phyloP scores from a whole-genome alignment of 2,797 vertebrate species.

The Cyclura pinguis region DNA sequence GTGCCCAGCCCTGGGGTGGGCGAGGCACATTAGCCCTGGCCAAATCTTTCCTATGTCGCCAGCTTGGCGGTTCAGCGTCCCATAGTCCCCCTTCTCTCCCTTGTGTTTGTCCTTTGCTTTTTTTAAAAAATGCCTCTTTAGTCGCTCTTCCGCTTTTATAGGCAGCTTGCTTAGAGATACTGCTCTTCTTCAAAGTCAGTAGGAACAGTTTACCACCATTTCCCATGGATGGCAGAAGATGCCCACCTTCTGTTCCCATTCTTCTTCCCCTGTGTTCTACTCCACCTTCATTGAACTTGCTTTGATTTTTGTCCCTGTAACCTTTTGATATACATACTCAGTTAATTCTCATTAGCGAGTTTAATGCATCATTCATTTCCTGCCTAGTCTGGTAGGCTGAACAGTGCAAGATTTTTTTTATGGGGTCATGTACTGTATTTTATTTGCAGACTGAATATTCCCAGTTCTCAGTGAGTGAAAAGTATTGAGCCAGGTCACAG shows the following conservation, averaged over 20 bases:
- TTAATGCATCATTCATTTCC: neutral
- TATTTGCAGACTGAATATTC: neutral
- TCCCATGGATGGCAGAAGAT: neutral
- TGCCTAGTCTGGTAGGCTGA: neutral
- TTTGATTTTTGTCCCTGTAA: neutral
- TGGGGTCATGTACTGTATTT: neutral
- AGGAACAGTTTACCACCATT: neutral
- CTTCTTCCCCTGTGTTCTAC: neutral
- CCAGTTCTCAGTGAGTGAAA: neutral
- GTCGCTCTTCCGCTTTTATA: conserved; percentile 5
- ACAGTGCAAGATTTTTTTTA: neutral
- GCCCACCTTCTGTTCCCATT: neutral
- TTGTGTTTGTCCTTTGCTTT: conserved; percentile 23
- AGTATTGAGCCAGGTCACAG: neutral
- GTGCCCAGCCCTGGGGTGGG: conserved; percentile 42
- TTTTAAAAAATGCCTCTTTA: neutral
- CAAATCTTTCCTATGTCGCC: conserved; percentile 10
- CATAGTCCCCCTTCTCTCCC: neutral
- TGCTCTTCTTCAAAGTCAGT: neutral
- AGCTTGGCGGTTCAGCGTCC: conserved; percentile 15
- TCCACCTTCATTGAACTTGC: neutral
- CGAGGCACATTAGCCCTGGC: conserved; percentile 15
- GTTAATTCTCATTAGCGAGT: neutral
- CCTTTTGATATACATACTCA: neutral
- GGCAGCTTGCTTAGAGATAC: neutral